Conservation (phyloP, 2,797 vertebrate species). For the Synanceia verrucosa region DNA sequence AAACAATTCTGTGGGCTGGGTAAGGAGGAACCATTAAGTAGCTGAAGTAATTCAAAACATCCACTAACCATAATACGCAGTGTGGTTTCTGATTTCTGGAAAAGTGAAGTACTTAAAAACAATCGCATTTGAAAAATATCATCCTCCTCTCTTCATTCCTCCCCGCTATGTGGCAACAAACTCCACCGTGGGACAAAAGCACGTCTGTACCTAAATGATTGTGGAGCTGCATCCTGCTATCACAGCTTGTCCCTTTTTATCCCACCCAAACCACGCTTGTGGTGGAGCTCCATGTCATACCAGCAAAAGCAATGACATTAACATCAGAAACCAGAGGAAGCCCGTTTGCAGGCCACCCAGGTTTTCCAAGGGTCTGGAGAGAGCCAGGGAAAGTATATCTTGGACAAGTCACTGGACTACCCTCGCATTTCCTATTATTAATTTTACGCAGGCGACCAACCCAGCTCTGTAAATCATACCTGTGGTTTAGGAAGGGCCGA, state of each 20-base stretch:
- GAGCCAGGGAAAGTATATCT: constrained; percentile 80
- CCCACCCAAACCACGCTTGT: constrained; percentile 71
- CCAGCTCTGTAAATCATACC: constrained; percentile 79
- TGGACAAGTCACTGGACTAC: constrained; percentile 77
- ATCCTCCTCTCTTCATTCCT: constrained; percentile 63
- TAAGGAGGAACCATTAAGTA: constrained; percentile 79
- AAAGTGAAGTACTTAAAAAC: constrained; percentile 77
- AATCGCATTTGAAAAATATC: constrained; percentile 70
- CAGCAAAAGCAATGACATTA: constrained; percentile 81
- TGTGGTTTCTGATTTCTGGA: constrained; percentile 83
- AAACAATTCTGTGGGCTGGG: constrained; percentile 76
- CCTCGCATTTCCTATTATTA: constrained; percentile 84
- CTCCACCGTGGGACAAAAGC: constrained; percentile 57
- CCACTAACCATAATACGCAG: constrained; percentile 74
- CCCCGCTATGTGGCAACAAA: constrained; percentile 58
- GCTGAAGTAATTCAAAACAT: constrained; percentile 78
- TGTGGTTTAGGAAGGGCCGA: constrained; percentile 74
- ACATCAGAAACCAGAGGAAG: constrained; percentile 83
- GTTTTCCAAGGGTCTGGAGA: constrained; percentile 74
- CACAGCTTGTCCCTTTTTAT: constrained; percentile 67
- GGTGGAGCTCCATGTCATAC: constrained; percentile 72
- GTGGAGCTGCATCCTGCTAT: constrained; percentile 52
- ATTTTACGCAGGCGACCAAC: constrained; percentile 77
- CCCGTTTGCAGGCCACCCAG: constrained; percentile 81
- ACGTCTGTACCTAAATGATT: constrained; percentile 13